Percentiles rank a stretch among this genome's conserved stretches.
phyloP scores from a whole-genome alignment of 2,888 invertebrate species.

The Lumbricus terrestris region DNA sequence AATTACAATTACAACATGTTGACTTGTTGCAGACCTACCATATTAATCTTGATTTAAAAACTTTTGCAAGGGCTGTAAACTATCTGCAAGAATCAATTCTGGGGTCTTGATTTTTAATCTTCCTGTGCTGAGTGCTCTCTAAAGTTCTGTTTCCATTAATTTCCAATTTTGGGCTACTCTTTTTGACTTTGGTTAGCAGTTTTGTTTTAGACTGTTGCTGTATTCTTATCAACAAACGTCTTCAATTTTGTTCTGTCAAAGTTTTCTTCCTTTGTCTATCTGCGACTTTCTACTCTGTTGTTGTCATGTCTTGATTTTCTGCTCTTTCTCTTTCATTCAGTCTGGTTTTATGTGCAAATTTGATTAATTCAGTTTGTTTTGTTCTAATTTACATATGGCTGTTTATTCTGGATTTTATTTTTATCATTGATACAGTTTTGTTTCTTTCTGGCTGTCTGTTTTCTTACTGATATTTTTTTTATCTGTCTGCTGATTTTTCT shows the following conservation, averaged over 20 bases:
- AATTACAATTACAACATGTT: no score
- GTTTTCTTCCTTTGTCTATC: no score
- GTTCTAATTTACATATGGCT: background rate
- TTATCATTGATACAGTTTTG: background rate
- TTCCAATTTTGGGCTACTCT: background rate
- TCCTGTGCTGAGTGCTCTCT: background rate
- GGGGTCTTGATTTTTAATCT: background rate
- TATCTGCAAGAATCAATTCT: background rate
- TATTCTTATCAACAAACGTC: background rate
- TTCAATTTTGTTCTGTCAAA: background rate
- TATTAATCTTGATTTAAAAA: background rate
- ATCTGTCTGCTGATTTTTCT: background rate
- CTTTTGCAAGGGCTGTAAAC: background rate
- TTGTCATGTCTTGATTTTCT: background rate
- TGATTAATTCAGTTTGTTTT: background rate
- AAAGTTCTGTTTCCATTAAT: background rate
- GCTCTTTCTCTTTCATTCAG: background rate
- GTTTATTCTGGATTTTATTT: background rate
- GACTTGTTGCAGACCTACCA: background rate
- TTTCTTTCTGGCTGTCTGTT: background rate
- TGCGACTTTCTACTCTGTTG: background rate
- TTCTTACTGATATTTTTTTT: background rate
- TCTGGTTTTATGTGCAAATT: background rate
- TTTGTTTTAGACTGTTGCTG: background rate
- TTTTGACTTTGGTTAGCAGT: background rate